Conservation (phyloP, 2,113 vertebrate genomes). For the Psittacula cyanocephala region DNA sequence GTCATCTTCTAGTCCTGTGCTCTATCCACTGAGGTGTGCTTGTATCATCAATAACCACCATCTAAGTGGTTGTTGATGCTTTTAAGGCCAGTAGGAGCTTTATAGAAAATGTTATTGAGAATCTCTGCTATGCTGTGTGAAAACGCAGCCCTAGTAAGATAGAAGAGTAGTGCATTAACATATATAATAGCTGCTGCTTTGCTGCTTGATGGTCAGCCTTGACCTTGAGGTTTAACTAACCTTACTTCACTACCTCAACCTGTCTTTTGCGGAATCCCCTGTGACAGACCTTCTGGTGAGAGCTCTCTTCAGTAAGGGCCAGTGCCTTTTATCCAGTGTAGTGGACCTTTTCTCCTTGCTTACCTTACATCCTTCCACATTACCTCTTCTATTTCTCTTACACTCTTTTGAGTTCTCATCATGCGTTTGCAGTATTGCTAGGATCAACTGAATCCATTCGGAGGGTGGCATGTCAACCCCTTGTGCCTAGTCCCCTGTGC, state of each 20-base stretch:
- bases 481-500: background rate
- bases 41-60: background rate
- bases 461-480: background rate
- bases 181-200: background rate
- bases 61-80: background rate
- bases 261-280: background rate
- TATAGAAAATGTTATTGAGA: background rate
- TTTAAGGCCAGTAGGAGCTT: background rate
- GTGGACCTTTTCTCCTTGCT: background rate
- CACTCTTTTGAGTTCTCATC: background rate
- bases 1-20: background rate
- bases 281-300: background rate
- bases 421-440: background rate
- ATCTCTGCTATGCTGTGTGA: background rate
- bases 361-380: background rate
- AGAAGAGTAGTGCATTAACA: background rate
- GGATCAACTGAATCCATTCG: background rate
- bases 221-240: background rate
- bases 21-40: background rate
- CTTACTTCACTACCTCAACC: background rate
- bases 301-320: background rate
- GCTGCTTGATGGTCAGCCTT: background rate
- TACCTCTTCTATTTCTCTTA: background rate
- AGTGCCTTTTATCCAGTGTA: background rate
- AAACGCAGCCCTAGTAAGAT: background rate